phyloP scores from a whole-genome alignment of 2,888 invertebrate species.

The Brachylomia viminalis region DNA sequence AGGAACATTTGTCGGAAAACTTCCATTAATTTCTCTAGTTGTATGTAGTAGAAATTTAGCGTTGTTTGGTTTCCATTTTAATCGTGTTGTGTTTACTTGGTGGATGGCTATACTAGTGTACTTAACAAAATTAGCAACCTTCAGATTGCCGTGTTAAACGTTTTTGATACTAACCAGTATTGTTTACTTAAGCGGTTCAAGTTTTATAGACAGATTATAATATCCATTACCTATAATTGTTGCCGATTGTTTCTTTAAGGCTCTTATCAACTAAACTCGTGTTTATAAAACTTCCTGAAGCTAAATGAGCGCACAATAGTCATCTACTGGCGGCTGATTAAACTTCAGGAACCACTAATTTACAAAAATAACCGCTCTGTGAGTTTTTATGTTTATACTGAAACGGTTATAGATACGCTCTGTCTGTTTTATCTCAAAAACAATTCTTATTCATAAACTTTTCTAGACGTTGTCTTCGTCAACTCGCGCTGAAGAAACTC shows the following conservation, averaged over 20 bases:
- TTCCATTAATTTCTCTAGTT: constrained; percentile 47
- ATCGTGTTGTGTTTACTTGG: constrained; percentile 5
- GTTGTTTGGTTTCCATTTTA: constrained; percentile 29
- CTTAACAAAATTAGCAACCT: neutral
- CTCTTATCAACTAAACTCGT: neutral
- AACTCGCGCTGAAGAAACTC: constrained; percentile 21
- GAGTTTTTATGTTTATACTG: constrained; percentile 11
- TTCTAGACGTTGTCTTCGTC: constrained; percentile 23
- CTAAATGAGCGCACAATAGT: too few relatives aligned
- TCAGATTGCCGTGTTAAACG: neutral
- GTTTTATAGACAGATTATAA: too few relatives aligned
- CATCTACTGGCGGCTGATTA: neutral
- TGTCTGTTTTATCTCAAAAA: constrained; percentile 17
- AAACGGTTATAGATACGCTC: neutral
- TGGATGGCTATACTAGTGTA: neutral
- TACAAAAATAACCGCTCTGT: neutral
- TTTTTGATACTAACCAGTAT: neutral
- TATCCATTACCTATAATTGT: neutral
- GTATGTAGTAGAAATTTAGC: constrained; percentile 25
- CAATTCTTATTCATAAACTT: constrained; percentile 42
- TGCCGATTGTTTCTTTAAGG: neutral
- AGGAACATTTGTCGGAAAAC: constrained; percentile 37
- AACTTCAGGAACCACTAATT: neutral
- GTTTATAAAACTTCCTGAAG: neutral
- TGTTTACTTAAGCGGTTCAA: neutral